phyloP scores from a whole-genome alignment of 2,888 invertebrate species.

The Epistrophe grossulariae region DNA sequence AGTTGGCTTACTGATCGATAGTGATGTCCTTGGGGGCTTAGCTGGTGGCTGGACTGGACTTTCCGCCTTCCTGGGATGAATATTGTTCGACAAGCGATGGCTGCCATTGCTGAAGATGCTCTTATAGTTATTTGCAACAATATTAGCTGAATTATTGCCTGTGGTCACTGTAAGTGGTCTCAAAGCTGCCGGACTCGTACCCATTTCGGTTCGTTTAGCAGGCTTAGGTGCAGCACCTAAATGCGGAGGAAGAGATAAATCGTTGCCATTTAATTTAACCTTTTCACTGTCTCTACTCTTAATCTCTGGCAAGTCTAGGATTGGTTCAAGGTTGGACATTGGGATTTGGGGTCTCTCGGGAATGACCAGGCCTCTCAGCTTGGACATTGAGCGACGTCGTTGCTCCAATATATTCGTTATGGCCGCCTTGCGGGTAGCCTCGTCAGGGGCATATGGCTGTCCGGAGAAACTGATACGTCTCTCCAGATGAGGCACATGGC shows the following conservation, averaged over 20 bases:
- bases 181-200: constrained; percentile 56
- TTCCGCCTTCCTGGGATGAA: constrained; percentile 55
- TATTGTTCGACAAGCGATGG: constrained; percentile 77
- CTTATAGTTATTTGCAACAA: constrained; percentile 79
- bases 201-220: constrained; percentile 77
- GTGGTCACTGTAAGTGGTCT: constrained; percentile 78
- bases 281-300: constrained; percentile 88
- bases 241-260: constrained; percentile 75
- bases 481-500: constrained; percentile 76
- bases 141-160: constrained; percentile 80
- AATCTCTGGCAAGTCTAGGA: constrained; percentile 92
- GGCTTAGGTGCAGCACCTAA: constrained; percentile 77
- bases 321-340: constrained; percentile 84
- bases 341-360: constrained; percentile 88
- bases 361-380: constrained; percentile 94
- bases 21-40: constrained; percentile 82
- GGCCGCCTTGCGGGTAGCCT: constrained; percentile 86
- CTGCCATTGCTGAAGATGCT: constrained; percentile 75
- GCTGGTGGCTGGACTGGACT: constrained; percentile 79
- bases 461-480: constrained; percentile 84
- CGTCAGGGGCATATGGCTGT: constrained; percentile 80
- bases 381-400: constrained; percentile 91
- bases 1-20: constrained; percentile 78
- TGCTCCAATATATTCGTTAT: constrained; percentile 92
- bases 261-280: constrained; percentile 83